These are phyloP conservation scores for Paraescarpia echinospica DNA, from an alignment of 1,140 invertebrate species.

Conservation along the genomic window DNA sequence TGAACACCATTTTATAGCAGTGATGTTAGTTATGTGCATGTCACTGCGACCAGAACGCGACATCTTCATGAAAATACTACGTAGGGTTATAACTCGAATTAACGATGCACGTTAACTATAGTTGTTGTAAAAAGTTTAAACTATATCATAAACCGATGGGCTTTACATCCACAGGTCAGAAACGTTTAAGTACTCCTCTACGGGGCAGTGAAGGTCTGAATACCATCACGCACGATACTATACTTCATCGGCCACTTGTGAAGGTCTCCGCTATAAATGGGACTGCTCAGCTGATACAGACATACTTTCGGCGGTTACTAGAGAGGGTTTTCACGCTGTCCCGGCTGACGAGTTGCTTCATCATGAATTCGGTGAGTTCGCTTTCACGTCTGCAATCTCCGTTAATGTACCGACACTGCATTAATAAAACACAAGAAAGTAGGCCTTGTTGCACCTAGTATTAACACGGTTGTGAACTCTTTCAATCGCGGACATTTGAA, in stretches of 20 bases:
- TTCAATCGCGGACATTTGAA: too few relatives aligned
- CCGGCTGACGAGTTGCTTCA: neutral
- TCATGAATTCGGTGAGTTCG: neutral
- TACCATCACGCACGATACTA: neutral
- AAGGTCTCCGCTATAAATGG: neutral
- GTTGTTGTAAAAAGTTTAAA: neutral
- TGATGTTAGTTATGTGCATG: too few relatives aligned
- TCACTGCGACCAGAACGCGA: too few relatives aligned
- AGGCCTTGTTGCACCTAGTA: too few relatives aligned
- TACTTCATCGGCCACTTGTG: neutral
- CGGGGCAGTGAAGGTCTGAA: neutral
- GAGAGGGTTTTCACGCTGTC: neutral
- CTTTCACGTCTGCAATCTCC: neutral
- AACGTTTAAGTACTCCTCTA: neutral
- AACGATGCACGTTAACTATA: neutral
- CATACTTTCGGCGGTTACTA: neutral
- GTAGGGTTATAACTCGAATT: too few relatives aligned
- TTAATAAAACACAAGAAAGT: neutral
- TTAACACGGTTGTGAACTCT: too few relatives aligned
- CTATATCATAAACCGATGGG: neutral
- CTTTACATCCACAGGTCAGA: neutral
- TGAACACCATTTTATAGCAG: too few relatives aligned
- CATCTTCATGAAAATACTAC: too few relatives aligned
- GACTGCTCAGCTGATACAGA: neutral
- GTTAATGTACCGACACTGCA: neutral